Evolutionary conservation across 2,888 invertebrate genomes (phyloP), one percentile per base, ranked within the genome.

Genomic region (Tetrapedia diversipes): DNA sequence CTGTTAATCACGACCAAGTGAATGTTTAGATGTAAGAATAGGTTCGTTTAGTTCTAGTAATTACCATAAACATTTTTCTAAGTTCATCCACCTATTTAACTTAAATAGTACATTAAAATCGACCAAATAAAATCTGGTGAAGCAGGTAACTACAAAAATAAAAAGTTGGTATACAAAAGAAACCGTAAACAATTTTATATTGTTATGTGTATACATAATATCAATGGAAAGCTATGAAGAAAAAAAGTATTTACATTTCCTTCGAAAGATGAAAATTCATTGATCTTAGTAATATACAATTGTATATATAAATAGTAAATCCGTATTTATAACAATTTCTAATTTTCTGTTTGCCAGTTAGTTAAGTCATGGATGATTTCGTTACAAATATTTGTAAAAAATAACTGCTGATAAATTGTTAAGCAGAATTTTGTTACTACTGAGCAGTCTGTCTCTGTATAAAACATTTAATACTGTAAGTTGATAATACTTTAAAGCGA

Each of bases 51-150:
- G 67, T 51, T 63, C 59, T 39, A 32, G 54, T 54, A 68, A 77
- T 77, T 77, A 77, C 69, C 24, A 54, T 77, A 53, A 77, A 61
- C 66, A 77, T 78, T 77, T 51, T 70, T 70, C 61, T 41, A 69
- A 8, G 37, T 67, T 77, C 63, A 47, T 65, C 69, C 64, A 61
- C 57, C 53, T 66, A 78, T 59, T 65, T 77, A 45, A n/a, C 53
- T n/a, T 11, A 19, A 47, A 59, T 77, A 77, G 61, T 69, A 65
- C 60, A 56, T 51, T 64, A 56, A 29, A 47, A 70, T 64, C 70
- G 39, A 49, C 70, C 24, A 53, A 68, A 59, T 54, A 78, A 78
- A 77, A 71, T 67, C 71, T 77, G 39, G 59, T 68, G 63, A 14
- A 47, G 2, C 77, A 51, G 27, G 60, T 69, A 57, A 61, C 51